Base-by-base conservation (phyloP, 1,140 invertebrate species). In the Brachystomella parvula region DNA sequence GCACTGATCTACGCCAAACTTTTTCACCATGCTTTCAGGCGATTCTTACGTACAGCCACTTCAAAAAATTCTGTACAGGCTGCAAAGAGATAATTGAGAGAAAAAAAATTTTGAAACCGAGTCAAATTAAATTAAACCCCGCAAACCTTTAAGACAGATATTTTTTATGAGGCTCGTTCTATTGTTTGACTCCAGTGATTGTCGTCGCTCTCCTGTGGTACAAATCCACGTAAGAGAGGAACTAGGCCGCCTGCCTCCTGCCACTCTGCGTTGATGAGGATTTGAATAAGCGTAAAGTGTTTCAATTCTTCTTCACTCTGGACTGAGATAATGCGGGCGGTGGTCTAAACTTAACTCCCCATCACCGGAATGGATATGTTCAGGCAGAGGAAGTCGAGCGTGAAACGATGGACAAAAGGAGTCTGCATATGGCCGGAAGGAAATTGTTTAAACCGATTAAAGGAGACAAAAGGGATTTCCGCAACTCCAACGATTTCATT, bases 391-490 rank as follows among this genome's bases (percentile, higher is more conserved):
- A 71, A 71, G 66, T 69, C 63, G 64, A 71, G 64, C 70, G 47
- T 71, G 70, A 71, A 71, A 69, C 64, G 62, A 71, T 65, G 66
- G 62, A 66, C 70, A 71, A 69, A 71, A 71, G n/a, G 61, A 53
- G 64, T n/a, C 19, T 63, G 59, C 70, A 71, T 71, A 71, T 69
- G 70, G 70, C 70, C 70, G 70, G 70, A 71, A 71, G 70, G 70
- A 71, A 71, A 71, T 71, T 71, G 70, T 71, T 71, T 71, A 71
- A 71, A 71, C 64, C 70, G 70, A 71, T 71, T 71, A 71, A 47
- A 65, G 56, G 70, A 71, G 65, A 68, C 70, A 71, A 71, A 71
- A 69, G 67, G 35, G 59, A 71, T 71, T 71, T 71, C 70, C 70
- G 70, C 64, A 71, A 68, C n/a, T 44, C 59, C 59, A 63, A 49